These are phyloP conservation scores for Seira musarum DNA, from an alignment of 2,888 invertebrate species.

Conservation along the genomic window DNA sequence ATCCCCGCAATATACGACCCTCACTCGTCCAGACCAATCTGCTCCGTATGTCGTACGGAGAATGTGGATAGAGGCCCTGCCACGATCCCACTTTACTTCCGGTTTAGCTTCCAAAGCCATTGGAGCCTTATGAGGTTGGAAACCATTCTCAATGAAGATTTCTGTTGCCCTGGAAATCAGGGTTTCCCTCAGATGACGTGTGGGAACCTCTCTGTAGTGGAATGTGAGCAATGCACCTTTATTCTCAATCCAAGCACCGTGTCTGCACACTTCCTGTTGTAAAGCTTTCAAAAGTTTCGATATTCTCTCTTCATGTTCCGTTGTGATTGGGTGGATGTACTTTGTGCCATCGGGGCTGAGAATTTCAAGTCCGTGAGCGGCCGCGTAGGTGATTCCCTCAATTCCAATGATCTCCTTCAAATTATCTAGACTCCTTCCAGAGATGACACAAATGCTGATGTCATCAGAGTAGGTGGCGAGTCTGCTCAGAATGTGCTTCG, in stretches of 20 bases:
- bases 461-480: constrained; percentile 72
- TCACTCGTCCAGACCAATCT: constrained; percentile 73
- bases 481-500: constrained; percentile 72
- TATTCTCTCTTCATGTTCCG: constrained; percentile 72
- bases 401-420: constrained; percentile 73
- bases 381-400: constrained; percentile 73
- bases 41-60: constrained; percentile 73
- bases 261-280: constrained; percentile 71
- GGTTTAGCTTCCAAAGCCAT: constrained; percentile 73
- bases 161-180: constrained; percentile 71
- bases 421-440: constrained; percentile 72
- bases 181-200: constrained; percentile 68
- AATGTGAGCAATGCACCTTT: constrained; percentile 73
- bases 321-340: constrained; percentile 73
- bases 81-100: constrained; percentile 73
- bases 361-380: constrained; percentile 73
- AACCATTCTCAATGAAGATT: constrained; percentile 72
- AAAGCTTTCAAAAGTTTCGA: constrained; percentile 71
- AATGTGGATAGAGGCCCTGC: constrained; percentile 73
- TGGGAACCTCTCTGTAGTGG: constrained; percentile 73
- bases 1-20: constrained; percentile 73
- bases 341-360: constrained; percentile 73
- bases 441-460: constrained; percentile 73
- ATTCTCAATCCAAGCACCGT: constrained; percentile 74
- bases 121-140: constrained; percentile 71